Conservation (phyloP, 1,140 invertebrate species). For the Lycorma delicatula region DNA sequence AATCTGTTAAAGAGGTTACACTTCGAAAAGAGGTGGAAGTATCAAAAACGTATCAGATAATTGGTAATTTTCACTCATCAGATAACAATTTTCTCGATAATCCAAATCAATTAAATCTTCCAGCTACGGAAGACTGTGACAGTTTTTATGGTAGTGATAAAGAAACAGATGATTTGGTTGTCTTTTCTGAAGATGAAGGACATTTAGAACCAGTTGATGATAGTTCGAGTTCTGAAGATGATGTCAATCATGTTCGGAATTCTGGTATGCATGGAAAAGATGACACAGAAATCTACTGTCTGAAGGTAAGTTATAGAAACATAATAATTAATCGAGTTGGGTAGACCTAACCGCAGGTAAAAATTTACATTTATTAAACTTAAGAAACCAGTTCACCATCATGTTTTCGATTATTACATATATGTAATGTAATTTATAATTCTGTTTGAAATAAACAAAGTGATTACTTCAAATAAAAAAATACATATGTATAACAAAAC, state of each 20-base stretch:
- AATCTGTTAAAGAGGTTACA: constrained; percentile 27
- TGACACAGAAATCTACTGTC: neutral
- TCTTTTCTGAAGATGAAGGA: constrained; percentile 59
- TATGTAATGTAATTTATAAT: no score
- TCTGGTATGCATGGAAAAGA: constrained; percentile 34
- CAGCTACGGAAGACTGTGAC: constrained; percentile 40
- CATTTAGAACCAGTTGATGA: constrained; percentile 40
- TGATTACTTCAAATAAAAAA: no score
- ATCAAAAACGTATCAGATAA: constrained; percentile 31
- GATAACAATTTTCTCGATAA: no score
- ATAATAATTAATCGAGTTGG: no score
- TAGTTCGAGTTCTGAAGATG: constrained; percentile 33
- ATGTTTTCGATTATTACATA: no score
- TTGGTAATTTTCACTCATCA: constrained; percentile 28
- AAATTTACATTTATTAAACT: no score
- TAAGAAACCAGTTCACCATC: no score
- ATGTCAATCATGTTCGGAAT: constrained; percentile 32
- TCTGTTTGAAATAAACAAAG: no score
- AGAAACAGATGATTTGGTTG: constrained; percentile 53
- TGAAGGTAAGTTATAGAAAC: neutral
- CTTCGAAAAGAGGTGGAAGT: constrained; percentile 31
- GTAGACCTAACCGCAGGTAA: no score
- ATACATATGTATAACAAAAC: no score
- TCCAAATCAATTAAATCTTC: constrained; percentile 29
- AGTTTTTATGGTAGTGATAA: constrained; percentile 57